Evolutionary conservation across 2,888 invertebrate species (phyloP).

Genomic region (Druceiella hillmani): DNA sequence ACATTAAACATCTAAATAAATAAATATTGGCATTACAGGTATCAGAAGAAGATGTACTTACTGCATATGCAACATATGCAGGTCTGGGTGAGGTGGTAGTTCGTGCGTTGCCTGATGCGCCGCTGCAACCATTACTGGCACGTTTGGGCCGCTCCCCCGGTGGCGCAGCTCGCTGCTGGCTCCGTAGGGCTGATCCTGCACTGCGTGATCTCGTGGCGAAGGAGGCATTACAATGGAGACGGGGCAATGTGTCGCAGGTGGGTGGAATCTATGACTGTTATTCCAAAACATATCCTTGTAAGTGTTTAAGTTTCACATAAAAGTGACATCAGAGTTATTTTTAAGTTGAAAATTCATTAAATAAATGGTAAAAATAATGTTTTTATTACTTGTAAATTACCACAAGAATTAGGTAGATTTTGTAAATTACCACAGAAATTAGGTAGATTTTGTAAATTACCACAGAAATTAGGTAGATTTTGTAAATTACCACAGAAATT

Average conservation of each 20-base stretch:
- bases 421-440: too few relatives aligned
- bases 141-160: slow-evolving; percentile 58
- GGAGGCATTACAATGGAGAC: slow-evolving; percentile 78
- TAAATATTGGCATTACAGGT: too few relatives aligned
- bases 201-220: slow-evolving; percentile 78
- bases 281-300: background rate
- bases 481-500: too few relatives aligned
- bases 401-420: too few relatives aligned
- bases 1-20: too few relatives aligned
- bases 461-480: too few relatives aligned
- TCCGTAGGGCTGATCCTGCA: slow-evolving; percentile 68
- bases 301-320: background rate
- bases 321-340: background rate
- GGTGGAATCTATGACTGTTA: background rate
- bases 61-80: slow-evolving; percentile 64
- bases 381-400: too few relatives aligned
- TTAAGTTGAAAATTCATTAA: too few relatives aligned
- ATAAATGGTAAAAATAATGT: too few relatives aligned
- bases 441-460: too few relatives aligned
- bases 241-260: slow-evolving; percentile 52
- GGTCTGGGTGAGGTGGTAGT: slow-evolving; percentile 76
- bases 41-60: slow-evolving; percentile 62
- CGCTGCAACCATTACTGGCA: slow-evolving; percentile 69
- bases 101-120: slow-evolving; percentile 72
- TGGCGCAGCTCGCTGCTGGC: slow-evolving; percentile 63